Base-by-base conservation (phyloP, 2,113 vertebrate species). In the Hippocampus guttulatus region DNA sequence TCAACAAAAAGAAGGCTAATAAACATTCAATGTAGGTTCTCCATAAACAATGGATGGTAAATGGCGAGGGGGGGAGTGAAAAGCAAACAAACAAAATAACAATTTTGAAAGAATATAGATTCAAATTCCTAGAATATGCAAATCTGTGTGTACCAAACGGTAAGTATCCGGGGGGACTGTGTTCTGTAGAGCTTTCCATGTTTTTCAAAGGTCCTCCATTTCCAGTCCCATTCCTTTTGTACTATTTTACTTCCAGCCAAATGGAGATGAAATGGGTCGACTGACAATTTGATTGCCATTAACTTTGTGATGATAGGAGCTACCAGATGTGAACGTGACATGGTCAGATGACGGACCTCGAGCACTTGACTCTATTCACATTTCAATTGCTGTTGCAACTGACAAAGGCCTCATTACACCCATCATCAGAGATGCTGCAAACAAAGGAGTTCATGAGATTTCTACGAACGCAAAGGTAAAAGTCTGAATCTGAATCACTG, bases 361-460 rank as follows among this genome's bases (percentile, higher is more conserved):
- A 70, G 91, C 91, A 7, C 91, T 97, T 54, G 92, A 94, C 65
- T 95, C 90, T 45, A 89, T 98, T 82, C 94, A 98, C 84, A 97
- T 98, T 78, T 93, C 96, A 66, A 92, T 99, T 54, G 96, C 95
- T 27, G 96, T 98, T 82, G 96, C 96, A 43, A 99, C 96, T 0
- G 94, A 96, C 58, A 93, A 88, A 79, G 96, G 97, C 74, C 93
- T 98, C 73, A 95, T 98, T 77, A 98, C 96, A 1, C 96, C 96
- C 11, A 92, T 99, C 87, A 95, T 99, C 83, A 97, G 87, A 85
- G 92, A 96, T 81, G 96, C 93, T 54, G 94, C 94, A 51, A 83
- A 88, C 80, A 99, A 98, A 86, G 96, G 96, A 58, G 88, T 98
- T 63, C 87, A 88, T 81, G 95, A 99, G 89, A 99, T 99, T 62